These are phyloP conservation scores for Epistrophe grossulariae DNA, from an alignment of 2,888 invertebrate genomes.

Conservation along the genomic window DNA sequence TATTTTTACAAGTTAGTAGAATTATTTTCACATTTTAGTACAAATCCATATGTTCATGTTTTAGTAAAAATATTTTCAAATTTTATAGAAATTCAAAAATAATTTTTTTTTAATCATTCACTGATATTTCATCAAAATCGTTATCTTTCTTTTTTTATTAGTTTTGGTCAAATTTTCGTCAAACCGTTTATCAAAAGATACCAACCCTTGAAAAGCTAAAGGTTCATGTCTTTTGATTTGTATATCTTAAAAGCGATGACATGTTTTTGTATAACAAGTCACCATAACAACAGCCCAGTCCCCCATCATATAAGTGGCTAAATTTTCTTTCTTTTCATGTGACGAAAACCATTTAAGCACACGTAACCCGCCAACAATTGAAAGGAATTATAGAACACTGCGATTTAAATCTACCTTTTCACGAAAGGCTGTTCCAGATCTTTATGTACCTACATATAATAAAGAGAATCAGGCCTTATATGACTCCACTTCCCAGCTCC, in stretches of 20 bases:
- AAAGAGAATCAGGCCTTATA: background rate
- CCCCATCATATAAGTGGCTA: constrained; percentile 53
- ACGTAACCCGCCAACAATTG: constrained; percentile 69
- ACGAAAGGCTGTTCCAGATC: constrained; percentile 36
- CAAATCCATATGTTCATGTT: too few relatives aligned
- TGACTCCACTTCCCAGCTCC: background rate
- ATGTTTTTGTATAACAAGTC: constrained; percentile 20
- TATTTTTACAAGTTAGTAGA: too few relatives aligned
- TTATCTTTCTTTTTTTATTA: too few relatives aligned
- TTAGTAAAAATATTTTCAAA: too few relatives aligned
- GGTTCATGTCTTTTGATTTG: constrained; percentile 17
- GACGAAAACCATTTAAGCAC: constrained; percentile 70
- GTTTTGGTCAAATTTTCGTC: background rate
- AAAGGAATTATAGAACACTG: constrained; percentile 62
- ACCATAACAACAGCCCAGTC: background rate
- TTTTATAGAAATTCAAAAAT: too few relatives aligned
- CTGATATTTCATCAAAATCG: background rate
- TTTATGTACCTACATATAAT: background rate
- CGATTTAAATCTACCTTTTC: constrained; percentile 58
- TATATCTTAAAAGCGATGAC: constrained; percentile 12
- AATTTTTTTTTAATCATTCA: too few relatives aligned
- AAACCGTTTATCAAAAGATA: background rate
- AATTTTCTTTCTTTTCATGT: constrained; percentile 62
- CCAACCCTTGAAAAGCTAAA: background rate
- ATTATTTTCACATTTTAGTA: too few relatives aligned